Evolutionary conservation across 1,140 invertebrate genomes (phyloP).

Genomic region (Portunus trituberculatus): DNA sequence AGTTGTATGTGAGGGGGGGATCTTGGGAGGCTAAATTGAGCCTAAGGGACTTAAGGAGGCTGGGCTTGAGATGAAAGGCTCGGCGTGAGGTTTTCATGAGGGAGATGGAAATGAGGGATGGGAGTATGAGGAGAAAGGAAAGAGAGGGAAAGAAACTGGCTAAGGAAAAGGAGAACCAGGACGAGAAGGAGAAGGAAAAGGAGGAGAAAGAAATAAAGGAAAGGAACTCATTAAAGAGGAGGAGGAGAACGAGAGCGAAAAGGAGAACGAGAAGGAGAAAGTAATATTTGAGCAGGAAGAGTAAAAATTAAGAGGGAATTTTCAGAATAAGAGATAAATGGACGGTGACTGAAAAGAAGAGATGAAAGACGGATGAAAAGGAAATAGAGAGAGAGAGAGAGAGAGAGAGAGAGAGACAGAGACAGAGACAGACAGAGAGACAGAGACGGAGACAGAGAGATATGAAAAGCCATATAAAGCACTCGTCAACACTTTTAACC

Average conservation of each 20-base stretch:
- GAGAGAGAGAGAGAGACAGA: background rate
- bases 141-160: background rate
- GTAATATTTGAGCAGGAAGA: background rate
- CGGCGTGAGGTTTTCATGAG: background rate
- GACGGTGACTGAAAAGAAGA: background rate
- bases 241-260: background rate
- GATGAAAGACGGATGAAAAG: background rate
- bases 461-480: background rate
- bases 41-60: slow-evolving; percentile 7
- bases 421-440: too few relatives aligned
- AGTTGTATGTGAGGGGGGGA: background rate
- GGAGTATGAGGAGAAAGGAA: background rate
- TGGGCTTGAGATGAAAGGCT: background rate
- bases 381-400: background rate
- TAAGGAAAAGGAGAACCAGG: background rate
- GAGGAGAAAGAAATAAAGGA: background rate
- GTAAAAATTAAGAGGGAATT: background rate
- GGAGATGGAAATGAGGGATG: background rate
- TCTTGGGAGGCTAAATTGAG: background rate
- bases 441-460: background rate
- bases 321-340: background rate
- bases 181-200: background rate
- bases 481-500: background rate
- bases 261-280: too few relatives aligned
- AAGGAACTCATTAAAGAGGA: background rate